Base-by-base conservation (phyloP, 2,797 vertebrate species). In the Agapornis canus region DNA sequence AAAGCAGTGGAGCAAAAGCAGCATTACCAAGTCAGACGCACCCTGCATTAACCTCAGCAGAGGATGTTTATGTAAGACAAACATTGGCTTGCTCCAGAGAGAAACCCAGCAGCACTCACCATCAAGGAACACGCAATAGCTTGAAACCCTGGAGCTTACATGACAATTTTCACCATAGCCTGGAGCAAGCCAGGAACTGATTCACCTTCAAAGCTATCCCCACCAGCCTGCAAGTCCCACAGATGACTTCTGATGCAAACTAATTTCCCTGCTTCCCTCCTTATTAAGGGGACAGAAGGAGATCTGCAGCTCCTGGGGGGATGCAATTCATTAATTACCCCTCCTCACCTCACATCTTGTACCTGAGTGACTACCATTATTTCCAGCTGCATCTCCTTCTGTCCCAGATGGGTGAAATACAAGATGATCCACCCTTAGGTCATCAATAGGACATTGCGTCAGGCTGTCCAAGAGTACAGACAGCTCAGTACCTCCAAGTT, bases 281-380 rank as follows among this genome's bases (percentile, higher is more conserved):
- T 71, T 59, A 61, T 81, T n/a, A 59, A 82, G 45, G n/a, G 15
- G 11, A 10, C 25, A 71, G 57, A 40, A 71, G 25, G 37, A 86
- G 71, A 65, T 26, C 21, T 63, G 48, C 31, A 54, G 0, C n/a
- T 65, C n/a, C 64, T 75, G 37, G 45, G 56, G 69, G 27, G 32
- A 48, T 32, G 42, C 4, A 12, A 37, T 27, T 40, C 16, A 35
- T 1, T 0, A 6, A 10, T 12, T 8, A 47, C 12, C 37, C 10
- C 32, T 60, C 40, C 39, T 80, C 43, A 56, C 7, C 21, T 19
- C 82, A 21, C 23, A 43, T 12, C 48, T 85, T 77, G 43, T 12
- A 43, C 6, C 17, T 43, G 15, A 6, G 5, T 82, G 43, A n/a
- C 32, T 37, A n/a, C 17, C 11, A 10, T 2, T 31, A 13, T 64